Percentiles rank a stretch among this genome's conserved stretches.
Evolutionary conservation across 2,113 vertebrate genomes (phyloP).

Genomic region (Catharus minimus): DNA sequence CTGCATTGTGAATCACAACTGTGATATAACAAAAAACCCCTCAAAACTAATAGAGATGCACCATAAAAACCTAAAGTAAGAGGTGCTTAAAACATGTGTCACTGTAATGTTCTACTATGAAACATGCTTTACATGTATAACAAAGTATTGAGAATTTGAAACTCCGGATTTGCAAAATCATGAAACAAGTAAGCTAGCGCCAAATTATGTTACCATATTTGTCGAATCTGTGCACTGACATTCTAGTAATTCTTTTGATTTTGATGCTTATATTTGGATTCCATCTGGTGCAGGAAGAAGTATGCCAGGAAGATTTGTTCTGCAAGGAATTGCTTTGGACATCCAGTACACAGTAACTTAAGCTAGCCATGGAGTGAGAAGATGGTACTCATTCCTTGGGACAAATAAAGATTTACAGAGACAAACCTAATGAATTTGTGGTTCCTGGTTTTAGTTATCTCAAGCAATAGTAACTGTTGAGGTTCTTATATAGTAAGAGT

Average conservation of each 20-base stretch:
- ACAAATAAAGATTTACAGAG: not conserved
- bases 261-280: not conserved
- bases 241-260: not conserved
- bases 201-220: not conserved
- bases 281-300: not conserved
- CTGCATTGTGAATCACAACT: not conserved
- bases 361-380: not conserved
- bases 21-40: not conserved
- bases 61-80: not conserved
- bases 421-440: not conserved
- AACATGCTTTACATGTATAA: not conserved
- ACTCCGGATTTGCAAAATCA: not conserved
- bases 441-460: not conserved
- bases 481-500: not conserved
- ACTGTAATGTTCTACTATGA: not conserved
- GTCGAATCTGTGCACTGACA: not conserved
- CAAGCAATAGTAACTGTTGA: not conserved
- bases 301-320: not conserved
- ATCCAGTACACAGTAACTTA: not conserved
- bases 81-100: not conserved
- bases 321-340: not conserved
- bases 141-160: not conserved
- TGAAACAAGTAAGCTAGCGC: not conserved
- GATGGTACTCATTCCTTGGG: not conserved
- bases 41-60: not conserved